Evolutionary conservation across 2,113 vertebrate species (phyloP).

Genomic region (Scomber scombrus): DNA sequence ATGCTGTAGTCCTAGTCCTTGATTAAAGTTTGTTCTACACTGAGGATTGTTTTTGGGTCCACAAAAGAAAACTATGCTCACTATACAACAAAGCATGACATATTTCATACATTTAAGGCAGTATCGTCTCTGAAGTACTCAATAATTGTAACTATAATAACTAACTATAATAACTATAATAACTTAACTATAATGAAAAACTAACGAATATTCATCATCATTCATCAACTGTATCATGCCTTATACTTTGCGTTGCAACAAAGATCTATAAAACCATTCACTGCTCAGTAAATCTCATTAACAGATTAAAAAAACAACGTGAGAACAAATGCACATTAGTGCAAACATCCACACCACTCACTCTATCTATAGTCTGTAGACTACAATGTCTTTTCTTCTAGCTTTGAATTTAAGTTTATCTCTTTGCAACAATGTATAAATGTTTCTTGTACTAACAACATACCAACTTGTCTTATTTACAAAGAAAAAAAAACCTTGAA

Average conservation of each 20-base stretch:
- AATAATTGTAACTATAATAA: not conserved
- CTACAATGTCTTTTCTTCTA: not conserved
- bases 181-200: not conserved
- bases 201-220: not conserved
- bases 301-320: not conserved
- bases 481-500: no score
- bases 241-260: not conserved
- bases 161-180: not conserved
- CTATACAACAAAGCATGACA: not conserved
- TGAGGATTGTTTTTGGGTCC: no score
- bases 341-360: not conserved
- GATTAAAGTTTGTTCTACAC: no score
- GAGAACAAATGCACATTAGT: not conserved
- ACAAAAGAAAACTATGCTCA: not conserved
- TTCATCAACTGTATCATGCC: not conserved
- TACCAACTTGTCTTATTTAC: no score
- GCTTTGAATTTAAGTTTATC: not conserved
- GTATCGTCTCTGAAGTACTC: not conserved
- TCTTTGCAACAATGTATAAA: not conserved
- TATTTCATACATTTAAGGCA: not conserved
- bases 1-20: no score
- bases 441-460: no score
- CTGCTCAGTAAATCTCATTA: not conserved
- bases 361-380: not conserved
- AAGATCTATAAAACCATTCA: not conserved